These are phyloP conservation scores for Ophonus ardosiacus DNA, from an alignment of 2,888 invertebrate genomes.

Conservation along the genomic window DNA sequence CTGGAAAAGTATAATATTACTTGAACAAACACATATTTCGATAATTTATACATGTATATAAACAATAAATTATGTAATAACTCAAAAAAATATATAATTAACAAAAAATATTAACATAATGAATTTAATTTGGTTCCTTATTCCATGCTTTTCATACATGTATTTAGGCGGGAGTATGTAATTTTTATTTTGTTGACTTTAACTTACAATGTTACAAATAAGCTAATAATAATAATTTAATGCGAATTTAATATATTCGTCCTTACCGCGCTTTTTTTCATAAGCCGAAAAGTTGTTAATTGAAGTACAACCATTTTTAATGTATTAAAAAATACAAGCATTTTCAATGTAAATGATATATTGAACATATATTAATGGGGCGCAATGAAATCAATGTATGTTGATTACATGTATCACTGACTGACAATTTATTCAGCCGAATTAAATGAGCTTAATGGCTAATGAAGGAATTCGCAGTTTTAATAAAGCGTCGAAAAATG, in stretches of 20 bases:
- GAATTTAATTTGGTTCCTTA: too few relatives aligned
- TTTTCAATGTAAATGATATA: constrained; percentile 45
- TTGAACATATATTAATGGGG: constrained; percentile 50
- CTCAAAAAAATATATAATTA: too few relatives aligned
- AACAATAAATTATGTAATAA: too few relatives aligned
- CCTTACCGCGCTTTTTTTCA: constrained; percentile 2
- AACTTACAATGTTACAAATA: too few relatives aligned
- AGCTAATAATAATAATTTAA: too few relatives aligned
- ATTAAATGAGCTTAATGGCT: constrained; percentile 48
- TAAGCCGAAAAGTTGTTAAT: constrained; percentile 45
- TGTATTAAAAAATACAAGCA: constrained; percentile 26
- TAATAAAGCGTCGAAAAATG: constrained; percentile 39
- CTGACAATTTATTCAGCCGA: constrained; percentile 46
- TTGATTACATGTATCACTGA: constrained; percentile 48
- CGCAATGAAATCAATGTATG: constrained; percentile 46
- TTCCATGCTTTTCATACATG: too few relatives aligned
- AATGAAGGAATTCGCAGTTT: constrained; percentile 39
- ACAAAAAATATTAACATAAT: too few relatives aligned
- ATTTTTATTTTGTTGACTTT: too few relatives aligned
- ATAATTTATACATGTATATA: too few relatives aligned
- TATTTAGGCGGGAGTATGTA: too few relatives aligned
- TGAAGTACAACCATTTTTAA: constrained; percentile 7
- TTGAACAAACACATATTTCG: too few relatives aligned
- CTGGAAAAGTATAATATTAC: too few relatives aligned
- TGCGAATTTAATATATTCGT: background rate